Conservation (phyloP, 1,140 invertebrate species). For the Leucophenga varia region DNA sequence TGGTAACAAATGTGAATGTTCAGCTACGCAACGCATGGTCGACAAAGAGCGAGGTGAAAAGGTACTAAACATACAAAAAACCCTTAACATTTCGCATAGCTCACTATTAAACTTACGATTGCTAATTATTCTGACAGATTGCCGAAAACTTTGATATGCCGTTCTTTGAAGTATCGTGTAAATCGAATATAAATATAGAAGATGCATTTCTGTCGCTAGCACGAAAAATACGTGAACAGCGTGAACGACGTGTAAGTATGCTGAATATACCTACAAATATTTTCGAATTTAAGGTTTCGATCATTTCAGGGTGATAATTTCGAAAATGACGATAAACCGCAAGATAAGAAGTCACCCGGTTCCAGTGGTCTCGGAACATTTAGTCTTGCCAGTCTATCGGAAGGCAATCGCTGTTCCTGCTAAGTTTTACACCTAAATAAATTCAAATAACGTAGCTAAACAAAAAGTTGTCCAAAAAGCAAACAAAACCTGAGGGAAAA, state of each 20-base stretch:
- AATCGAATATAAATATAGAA: slow-evolving; percentile 87
- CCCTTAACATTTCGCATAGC: not conserved
- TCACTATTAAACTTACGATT: slow-evolving; percentile 2
- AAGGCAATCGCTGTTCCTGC: slow-evolving; percentile 53
- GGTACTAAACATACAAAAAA: slow-evolving; percentile 55
- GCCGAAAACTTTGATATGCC: slow-evolving; percentile 90
- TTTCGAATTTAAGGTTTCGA: not conserved
- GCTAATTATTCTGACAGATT: slow-evolving; percentile 61
- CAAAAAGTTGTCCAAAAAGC: slow-evolving; percentile 32
- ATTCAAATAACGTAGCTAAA: too few species aligned
- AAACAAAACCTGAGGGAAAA: too few species aligned
- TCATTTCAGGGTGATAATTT: slow-evolving; percentile 50
- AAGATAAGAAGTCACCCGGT: slow-evolving; percentile 55
- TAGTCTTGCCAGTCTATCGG: slow-evolving; percentile 48
- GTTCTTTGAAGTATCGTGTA: slow-evolving; percentile 90
- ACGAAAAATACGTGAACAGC: slow-evolving; percentile 77
- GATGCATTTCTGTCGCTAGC: slow-evolving; percentile 81
- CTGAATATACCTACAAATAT: not conserved
- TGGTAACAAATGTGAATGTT: slow-evolving; percentile 81
- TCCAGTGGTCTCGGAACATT: slow-evolving; percentile 55
- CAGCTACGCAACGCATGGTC: slow-evolving; percentile 70
- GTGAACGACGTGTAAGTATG: slow-evolving; percentile 69
- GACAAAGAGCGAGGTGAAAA: slow-evolving; percentile 77
- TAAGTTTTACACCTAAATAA: slow-evolving; percentile 21
- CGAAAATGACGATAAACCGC: slow-evolving; percentile 45